Evolutionary conservation across 2,797 vertebrate species (phyloP), one percentile per base, ranked within the genome.

Genomic region (Prionace glauca): DNA sequence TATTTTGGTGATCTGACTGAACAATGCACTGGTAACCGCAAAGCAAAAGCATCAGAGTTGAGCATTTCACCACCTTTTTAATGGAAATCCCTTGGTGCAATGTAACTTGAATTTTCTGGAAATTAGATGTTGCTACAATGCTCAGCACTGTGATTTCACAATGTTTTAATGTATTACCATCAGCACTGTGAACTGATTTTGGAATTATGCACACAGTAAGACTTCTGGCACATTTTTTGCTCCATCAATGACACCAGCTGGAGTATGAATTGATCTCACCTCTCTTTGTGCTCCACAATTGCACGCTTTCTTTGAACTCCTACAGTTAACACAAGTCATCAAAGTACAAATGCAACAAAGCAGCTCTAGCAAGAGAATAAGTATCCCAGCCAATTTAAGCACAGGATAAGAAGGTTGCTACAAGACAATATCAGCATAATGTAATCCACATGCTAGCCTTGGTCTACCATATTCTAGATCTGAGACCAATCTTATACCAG

Each of bases 81-180:
- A 22, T 60, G 45, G 86, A 88, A 88, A 56, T 29, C 50, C 45
- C 50, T 90, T 90, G n/a, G 56, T 32, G n/a, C 56, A 90, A 11
- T 22, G 56, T 10, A 88, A 88, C 56, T 60, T 88, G 26, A 60
- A 29, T 90, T 90, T 62, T 16, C 56, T 32, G 86, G 86, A 88
- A 50, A 88, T 32, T 29, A 5, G 50, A 50, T 88, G 86, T 29
- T 88, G 50, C 45, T 60, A 14, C 32, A 65, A 67, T 67, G 32
- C 18, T 91, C 88, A 10, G 88, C 88, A 91, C 50, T 67, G 88
- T 41, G 90, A 69, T 69, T 92, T 92, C 65, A 69, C 90, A 69
- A 12, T n/a, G 24, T 67, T 18, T 32, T 65, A 92, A 92, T 92
- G 90, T 92, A n/a, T 36, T 92, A 69, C 36, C 18, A 45, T 67